Conservation (phyloP, 2,888 invertebrate species). For the Thera britannica region DNA sequence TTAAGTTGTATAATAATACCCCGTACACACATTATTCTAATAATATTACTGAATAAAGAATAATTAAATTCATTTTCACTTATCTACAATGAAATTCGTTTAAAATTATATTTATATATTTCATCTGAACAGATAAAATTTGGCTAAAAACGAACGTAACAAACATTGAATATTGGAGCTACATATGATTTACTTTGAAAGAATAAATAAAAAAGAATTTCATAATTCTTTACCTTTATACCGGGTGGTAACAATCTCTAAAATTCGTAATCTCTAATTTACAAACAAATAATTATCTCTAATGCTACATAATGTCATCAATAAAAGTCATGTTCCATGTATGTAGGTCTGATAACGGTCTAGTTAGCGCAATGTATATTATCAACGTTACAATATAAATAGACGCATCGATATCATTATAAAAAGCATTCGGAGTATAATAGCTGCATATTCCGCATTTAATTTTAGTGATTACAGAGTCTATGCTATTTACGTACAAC, state of each 20-base stretch:
- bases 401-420: conserved; percentile 62
- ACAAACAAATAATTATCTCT: conserved; percentile 74
- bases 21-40: conserved; percentile 66
- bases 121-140: conserved; percentile 61
- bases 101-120: conserved; percentile 64
- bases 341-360: conserved; percentile 51
- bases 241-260: conserved; percentile 83
- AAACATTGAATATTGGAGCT: conserved; percentile 69
- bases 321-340: conserved; percentile 75
- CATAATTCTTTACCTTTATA: conserved; percentile 66
- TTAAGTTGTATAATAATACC: conserved; percentile 60
- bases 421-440: conserved; percentile 64
- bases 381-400: conserved; percentile 66
- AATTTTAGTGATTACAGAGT: conserved; percentile 41
- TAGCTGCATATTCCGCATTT: conserved; percentile 55
- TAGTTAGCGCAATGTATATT: conserved; percentile 53
- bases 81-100: conserved; percentile 74
- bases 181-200: conserved; percentile 59
- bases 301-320: conserved; percentile 75
- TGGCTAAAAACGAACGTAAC: conserved; percentile 73
- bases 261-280: conserved; percentile 78
- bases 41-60: conserved; percentile 63
- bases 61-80: conserved; percentile 70
- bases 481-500: conserved; percentile 27
- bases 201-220: conserved; percentile 61